Evolutionary conservation across 2,888 invertebrate species (phyloP).

Genomic region (Drosophila limbata): DNA sequence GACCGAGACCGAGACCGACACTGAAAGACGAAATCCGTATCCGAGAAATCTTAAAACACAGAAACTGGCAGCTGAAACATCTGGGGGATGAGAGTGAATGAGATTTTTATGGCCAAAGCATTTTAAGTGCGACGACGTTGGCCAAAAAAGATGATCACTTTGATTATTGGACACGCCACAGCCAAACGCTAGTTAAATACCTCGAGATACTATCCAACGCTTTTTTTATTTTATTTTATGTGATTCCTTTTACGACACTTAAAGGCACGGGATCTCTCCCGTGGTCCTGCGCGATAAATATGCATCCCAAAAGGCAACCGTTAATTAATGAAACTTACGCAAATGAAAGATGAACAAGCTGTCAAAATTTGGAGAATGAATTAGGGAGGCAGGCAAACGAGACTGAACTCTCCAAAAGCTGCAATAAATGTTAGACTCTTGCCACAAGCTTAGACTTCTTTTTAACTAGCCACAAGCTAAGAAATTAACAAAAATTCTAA

Average conservation of each 20-base stretch:
- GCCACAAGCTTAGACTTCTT: too few relatives aligned
- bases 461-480: neutral
- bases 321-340: neutral
- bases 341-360: neutral
- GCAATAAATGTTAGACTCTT: neutral
- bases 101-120: constrained; percentile 43
- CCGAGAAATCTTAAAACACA: constrained; percentile 2
- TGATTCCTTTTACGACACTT: constrained; percentile 22
- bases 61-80: neutral
- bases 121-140: constrained; percentile 25
- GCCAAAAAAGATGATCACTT: constrained; percentile 43
- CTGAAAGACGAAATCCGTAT: constrained; percentile 3
- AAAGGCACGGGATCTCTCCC: neutral
- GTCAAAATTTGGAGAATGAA: neutral
- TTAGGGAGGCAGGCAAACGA: neutral
- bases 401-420: neutral
- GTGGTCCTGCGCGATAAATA: constrained; percentile 6
- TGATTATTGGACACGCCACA: constrained; percentile 36
- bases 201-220: constrained; percentile 3
- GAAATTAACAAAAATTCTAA: neutral
- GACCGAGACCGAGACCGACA: constrained; percentile 6
- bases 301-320: constrained; percentile 1
- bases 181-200: constrained; percentile 30
- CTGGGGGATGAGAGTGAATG: constrained; percentile 15
- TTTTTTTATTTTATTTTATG: constrained; percentile 6